These are phyloP conservation scores for Coregonus ussuriensis DNA, from an alignment of 2,797 vertebrate species.

Conservation along the genomic window DNA sequence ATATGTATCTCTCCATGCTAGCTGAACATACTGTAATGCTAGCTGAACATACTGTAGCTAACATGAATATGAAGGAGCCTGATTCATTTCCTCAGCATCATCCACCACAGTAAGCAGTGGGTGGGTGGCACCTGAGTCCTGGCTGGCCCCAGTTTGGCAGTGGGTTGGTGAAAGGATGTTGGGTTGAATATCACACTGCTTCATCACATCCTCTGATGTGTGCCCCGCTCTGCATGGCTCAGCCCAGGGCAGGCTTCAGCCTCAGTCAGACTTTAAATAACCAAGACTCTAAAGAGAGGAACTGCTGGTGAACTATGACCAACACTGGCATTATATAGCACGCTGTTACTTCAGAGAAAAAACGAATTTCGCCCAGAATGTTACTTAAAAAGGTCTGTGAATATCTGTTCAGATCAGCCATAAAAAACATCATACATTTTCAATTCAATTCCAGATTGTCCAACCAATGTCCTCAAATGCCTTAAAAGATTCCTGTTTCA, in stretches of 20 bases:
- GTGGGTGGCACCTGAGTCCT: neutral
- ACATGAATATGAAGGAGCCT: neutral
- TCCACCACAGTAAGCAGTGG: neutral
- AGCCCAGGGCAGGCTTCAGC: constrained; percentile 6
- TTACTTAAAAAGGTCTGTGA: too few species aligned
- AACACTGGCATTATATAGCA: neutral
- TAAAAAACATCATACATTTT: neutral
- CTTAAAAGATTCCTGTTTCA: neutral
- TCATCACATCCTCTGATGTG: constrained; percentile 62
- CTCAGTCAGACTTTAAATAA: constrained; percentile 15
- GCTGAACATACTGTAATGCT: neutral
- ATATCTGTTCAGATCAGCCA: neutral
- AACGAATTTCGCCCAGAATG: too few species aligned
- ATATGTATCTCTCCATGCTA: neutral
- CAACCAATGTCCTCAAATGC: neutral
- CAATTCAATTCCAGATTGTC: neutral
- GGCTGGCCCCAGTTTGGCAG: constrained; percentile 15
- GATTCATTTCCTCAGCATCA: neutral
- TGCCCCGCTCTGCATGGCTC: constrained; percentile 25
- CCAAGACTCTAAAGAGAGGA: constrained; percentile 12
- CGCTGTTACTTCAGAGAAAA: neutral
- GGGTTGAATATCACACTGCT: constrained; percentile 35
- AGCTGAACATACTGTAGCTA: neutral
- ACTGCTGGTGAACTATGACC: too few species aligned
- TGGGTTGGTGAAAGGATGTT: constrained; percentile 28